Conservation (phyloP, 2,797 vertebrate genomes). For the Iguana delicatissima region DNA sequence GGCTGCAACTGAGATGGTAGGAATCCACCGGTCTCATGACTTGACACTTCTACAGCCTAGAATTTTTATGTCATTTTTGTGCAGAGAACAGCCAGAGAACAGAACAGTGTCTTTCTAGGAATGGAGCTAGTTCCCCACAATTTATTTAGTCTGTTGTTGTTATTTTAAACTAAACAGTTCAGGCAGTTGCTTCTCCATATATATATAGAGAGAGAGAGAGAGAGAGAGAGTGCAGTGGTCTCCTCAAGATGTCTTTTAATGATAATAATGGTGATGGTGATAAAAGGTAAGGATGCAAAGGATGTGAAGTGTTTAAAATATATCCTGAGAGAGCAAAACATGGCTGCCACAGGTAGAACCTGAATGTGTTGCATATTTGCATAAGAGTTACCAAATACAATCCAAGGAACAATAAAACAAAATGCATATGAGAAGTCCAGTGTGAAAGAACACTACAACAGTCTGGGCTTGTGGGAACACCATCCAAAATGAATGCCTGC, state of each 20-base stretch:
- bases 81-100: background rate
- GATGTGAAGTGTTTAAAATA: background rate
- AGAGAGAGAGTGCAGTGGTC: too few species aligned
- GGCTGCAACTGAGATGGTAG: conserved; percentile 6
- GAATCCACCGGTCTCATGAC: conserved; percentile 20
- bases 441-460: background rate
- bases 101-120: conserved; percentile 24
- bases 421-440: background rate
- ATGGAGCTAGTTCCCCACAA: background rate
- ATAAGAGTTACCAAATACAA: background rate
- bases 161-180: background rate
- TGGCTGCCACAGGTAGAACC: background rate
- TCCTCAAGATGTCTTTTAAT: background rate
- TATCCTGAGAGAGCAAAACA: background rate
- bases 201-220: background rate
- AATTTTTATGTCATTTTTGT: background rate
- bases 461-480: background rate
- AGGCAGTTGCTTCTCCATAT: conserved; percentile 17
- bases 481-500: background rate
- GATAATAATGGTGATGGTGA: background rate
- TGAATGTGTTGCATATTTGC: background rate
- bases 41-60: conserved; percentile 21
- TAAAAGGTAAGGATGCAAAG: background rate
- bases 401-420: background rate
- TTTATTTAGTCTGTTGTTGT: conserved; percentile 25